Evolutionary conservation across 2,888 invertebrate species (phyloP), one percentile per base, ranked within the genome.

Genomic region (Dendrolimus houi): DNA sequence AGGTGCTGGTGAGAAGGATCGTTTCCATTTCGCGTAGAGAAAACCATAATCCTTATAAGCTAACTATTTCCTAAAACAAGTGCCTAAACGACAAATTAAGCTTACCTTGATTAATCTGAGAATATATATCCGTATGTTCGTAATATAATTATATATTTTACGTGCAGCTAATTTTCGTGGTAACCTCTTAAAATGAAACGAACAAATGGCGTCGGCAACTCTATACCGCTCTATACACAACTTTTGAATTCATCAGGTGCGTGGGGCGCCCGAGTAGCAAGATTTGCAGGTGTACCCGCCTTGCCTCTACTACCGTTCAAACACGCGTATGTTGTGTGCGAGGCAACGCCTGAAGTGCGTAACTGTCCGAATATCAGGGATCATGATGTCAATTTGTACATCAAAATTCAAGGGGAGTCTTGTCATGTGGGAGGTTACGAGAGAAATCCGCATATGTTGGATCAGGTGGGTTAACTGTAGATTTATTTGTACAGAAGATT

Each of bases 351-450:
- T 0, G 96, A 95, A 63, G 92, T 95, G 0, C 90, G 94, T 58
- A 93, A 94, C 54, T 81, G 94, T 60, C 97, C 98, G 0, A 97
- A 97, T 76, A 91, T 97, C 12, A 88, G 97, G 53, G 97, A 97
- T 81, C 97, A 97, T 69, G 98, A 98, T 75, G 93, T 93, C 8
- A 94, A 93, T 14, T 89, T 97, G 29, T 98, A 97, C 74, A 93
- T 97, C 65, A 93, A 96, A 70, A 92, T 96, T 2, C 96, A 96
- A 72, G 97, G 97, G 1, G 96, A 96, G 70, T 93, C 95, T 1
- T 93, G 98, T 55, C 93, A 93, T 62, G 93, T 98, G 69, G 98
- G 98, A 10, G 97, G 97, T 1, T 98, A 98, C 74, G 98, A 98
- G 81, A 81, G 88, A 1, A 96, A 98, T 79, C 98, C 98, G 0